Conservation (phyloP, 2,888 invertebrate species). For the Agelastica alni region DNA sequence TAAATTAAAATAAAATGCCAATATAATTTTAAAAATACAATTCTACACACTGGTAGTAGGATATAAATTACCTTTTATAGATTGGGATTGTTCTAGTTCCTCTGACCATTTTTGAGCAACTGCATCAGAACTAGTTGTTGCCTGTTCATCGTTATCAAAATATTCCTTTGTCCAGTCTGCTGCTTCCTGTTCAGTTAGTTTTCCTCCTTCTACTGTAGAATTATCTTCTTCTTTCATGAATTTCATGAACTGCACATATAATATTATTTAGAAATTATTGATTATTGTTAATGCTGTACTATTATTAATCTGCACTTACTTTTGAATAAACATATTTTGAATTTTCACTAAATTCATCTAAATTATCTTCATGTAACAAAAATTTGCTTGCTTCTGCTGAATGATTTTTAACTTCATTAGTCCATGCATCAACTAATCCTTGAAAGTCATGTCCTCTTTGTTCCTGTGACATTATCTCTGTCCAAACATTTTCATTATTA, state of each 20-base stretch:
- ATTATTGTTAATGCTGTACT: neutral
- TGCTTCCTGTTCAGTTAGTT: slow-evolving; percentile 54
- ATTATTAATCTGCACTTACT: slow-evolving; percentile 54
- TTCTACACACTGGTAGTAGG: too few species aligned
- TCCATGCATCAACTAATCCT: slow-evolving; percentile 65
- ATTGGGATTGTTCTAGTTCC: slow-evolving; percentile 45
- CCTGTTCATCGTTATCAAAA: slow-evolving; percentile 44
- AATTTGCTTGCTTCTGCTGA: slow-evolving; percentile 53
- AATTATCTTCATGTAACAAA: slow-evolving; percentile 63
- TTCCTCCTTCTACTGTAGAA: slow-evolving; percentile 60
- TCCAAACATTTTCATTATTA: slow-evolving; percentile 56
- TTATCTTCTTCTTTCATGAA: slow-evolving; percentile 79
- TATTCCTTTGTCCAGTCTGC: slow-evolving; percentile 59
- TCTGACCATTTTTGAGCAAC: slow-evolving; percentile 51
- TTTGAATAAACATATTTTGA: slow-evolving; percentile 73
- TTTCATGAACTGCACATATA: slow-evolving; percentile 86
- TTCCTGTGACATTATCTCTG: slow-evolving; percentile 53
- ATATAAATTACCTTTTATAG: slow-evolving; percentile 35
- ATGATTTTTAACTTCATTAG: slow-evolving; percentile 62
- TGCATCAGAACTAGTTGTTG: slow-evolving; percentile 29
- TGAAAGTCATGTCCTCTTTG: slow-evolving; percentile 47
- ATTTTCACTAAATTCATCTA: slow-evolving; percentile 64
- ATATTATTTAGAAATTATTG: neutral
- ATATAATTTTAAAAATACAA: too few species aligned
- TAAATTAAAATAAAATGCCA: too few species aligned